Evolutionary conservation across 2,797 vertebrate species (phyloP).

Genomic region (Darevskia nairensis): DNA sequence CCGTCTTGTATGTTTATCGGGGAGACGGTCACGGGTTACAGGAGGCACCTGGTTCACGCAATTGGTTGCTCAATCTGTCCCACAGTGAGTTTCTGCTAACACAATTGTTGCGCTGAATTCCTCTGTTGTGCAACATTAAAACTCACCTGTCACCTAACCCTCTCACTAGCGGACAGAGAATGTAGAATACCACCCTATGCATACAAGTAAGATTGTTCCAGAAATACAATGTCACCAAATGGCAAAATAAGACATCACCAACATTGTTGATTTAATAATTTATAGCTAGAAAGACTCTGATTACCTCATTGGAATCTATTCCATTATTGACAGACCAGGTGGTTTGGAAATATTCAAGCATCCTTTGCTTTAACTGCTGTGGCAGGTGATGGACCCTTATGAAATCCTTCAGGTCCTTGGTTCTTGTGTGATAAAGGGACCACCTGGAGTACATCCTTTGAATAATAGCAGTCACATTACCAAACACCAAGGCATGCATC

Average conservation of each 20-base stretch:
- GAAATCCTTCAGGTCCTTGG: conserved; percentile 97
- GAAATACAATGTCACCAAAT: background rate
- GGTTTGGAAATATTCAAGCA: conserved; percentile 95
- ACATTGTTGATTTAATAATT: background rate
- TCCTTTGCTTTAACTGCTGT: conserved; percentile 95
- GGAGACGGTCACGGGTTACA: too few species aligned
- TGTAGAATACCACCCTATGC: background rate
- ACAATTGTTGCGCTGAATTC: too few species aligned
- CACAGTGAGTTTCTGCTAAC: too few species aligned
- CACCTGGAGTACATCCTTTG: conserved; percentile 98
- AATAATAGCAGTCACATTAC: conserved; percentile 98
- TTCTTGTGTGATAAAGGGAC: conserved; percentile 97
- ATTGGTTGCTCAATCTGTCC: too few species aligned
- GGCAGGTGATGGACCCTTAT: conserved; percentile 96
- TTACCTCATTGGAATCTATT: conserved; percentile 87
- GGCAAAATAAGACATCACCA: background rate
- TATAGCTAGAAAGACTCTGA: background rate
- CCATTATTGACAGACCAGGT: conserved; percentile 86
- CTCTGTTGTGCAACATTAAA: too few species aligned
- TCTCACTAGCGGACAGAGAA: too few species aligned
- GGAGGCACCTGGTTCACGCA: too few species aligned
- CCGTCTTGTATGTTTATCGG: too few species aligned
- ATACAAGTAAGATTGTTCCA: background rate
- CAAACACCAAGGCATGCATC: conserved; percentile 98
- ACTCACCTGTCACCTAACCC: too few species aligned